A percentile compares a stretch with the other conserved stretches of the same genome.
These are phyloP conservation scores for Choloepus hoffmanni DNA, from an alignment of 2,113 vertebrate species.

Conservation along the genomic window DNA sequence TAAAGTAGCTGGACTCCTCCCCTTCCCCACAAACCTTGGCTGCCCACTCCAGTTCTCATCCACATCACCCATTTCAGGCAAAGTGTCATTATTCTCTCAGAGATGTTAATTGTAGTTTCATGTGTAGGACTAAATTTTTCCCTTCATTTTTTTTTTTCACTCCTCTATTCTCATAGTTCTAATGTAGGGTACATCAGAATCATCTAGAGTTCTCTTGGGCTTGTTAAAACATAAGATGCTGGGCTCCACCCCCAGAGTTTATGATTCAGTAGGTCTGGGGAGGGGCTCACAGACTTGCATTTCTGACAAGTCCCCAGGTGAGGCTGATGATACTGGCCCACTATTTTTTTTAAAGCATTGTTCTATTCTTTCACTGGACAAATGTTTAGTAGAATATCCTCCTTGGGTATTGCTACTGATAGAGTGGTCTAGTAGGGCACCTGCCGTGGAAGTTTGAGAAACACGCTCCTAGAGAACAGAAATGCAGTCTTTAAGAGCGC, in stretches of 20 bases:
- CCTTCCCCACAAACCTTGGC: neutral
- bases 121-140: neutral
- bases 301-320: neutral
- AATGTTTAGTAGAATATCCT: neutral
- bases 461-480: neutral
- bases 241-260: neutral
- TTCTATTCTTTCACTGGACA: neutral
- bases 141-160: neutral
- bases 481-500: neutral
- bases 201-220: neutral
- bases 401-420: neutral
- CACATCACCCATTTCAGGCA: neutral
- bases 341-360: neutral
- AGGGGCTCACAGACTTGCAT: neutral
- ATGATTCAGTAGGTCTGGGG: neutral
- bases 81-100: neutral
- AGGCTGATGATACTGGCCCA: neutral
- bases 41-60: fast-evolving
- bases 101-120: neutral
- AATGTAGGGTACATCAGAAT: neutral
- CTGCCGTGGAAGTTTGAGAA: neutral
- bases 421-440: fast-evolving
- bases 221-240: neutral
- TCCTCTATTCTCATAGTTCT: neutral
- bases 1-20: too few relatives aligned